Evolutionary conservation across 1,140 invertebrate genomes (phyloP).

Genomic region (Polypedilum pembai): DNA sequence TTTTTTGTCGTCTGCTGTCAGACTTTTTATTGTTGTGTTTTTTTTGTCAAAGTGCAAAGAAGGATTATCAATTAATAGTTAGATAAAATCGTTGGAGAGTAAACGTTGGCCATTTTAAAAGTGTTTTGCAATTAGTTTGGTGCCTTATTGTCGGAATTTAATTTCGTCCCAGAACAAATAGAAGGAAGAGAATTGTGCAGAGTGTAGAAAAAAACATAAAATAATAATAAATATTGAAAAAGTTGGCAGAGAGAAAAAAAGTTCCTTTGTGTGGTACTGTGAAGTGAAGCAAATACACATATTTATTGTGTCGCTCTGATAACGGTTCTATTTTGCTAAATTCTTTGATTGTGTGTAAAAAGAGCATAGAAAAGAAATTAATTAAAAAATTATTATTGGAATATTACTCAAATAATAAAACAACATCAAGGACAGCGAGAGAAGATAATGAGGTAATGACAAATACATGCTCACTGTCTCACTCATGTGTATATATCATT

Average conservation of each 20-base stretch:
- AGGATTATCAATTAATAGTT: not conserved
- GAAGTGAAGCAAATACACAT: not conserved
- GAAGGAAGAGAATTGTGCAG: not conserved
- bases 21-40: not conserved
- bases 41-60: not conserved
- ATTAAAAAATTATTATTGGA: no score
- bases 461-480: not conserved
- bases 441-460: constrained; percentile 5
- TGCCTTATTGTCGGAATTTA: not conserved
- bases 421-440: not conserved
- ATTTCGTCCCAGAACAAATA: not conserved
- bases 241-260: not conserved
- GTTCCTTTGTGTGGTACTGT: not conserved
- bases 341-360: no score
- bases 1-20: not conserved
- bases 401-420: not conserved
- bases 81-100: not conserved
- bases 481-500: no score
- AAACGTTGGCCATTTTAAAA: not conserved
- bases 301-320: constrained; percentile 4
- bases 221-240: not conserved
- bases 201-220: not conserved
- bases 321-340: not conserved
- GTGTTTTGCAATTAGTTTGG: not conserved
- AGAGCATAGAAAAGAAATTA: no score